These are phyloP conservation scores for Takifugu ocellatus DNA, from an alignment of 2,797 vertebrate genomes.

Conservation along the genomic window DNA sequence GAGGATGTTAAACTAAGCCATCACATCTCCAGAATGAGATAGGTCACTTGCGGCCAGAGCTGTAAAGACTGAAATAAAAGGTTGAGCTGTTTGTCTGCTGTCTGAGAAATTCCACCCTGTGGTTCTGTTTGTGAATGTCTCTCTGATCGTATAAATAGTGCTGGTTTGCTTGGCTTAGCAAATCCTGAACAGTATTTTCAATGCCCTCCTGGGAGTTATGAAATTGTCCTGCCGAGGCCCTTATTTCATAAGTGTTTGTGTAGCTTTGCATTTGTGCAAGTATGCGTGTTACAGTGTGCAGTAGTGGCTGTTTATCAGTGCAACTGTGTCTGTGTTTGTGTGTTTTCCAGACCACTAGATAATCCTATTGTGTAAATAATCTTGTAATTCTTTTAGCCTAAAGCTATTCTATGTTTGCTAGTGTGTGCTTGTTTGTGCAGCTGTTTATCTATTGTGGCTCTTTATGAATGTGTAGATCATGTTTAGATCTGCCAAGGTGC, in stretches of 20 bases:
- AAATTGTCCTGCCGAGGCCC: too few relatives aligned
- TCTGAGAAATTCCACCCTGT: not conserved
- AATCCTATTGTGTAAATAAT: conserved; percentile 28
- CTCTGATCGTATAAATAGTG: too few relatives aligned
- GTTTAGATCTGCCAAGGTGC: not conserved
- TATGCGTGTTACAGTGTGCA: not conserved
- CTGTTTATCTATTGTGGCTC: conserved; percentile 4
- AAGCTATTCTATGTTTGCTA: conserved; percentile 7
- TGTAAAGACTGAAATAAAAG: not conserved
- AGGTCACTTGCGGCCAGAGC: not conserved
- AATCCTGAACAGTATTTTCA: too few relatives aligned
- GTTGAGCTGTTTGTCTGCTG: not conserved
- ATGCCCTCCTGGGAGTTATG: too few relatives aligned
- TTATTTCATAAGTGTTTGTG: too few relatives aligned
- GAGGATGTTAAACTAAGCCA: not conserved
- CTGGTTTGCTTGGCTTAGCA: too few relatives aligned
- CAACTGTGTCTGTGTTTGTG: conserved; percentile 16
- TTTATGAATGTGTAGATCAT: conserved; percentile 1
- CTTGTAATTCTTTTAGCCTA: conserved; percentile 8
- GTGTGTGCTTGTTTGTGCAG: conserved; percentile 1
- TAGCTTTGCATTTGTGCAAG: not conserved
- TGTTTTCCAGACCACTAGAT: conserved; percentile 10
- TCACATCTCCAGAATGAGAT: not conserved
- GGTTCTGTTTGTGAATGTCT: too few relatives aligned
- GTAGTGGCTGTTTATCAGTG: conserved; percentile 2